A percentile compares a stretch with the other conserved stretches of the same genome.
Evolutionary conservation across 2,797 vertebrate genomes (phyloP).

Genomic region (Loris lydekkerianus): DNA sequence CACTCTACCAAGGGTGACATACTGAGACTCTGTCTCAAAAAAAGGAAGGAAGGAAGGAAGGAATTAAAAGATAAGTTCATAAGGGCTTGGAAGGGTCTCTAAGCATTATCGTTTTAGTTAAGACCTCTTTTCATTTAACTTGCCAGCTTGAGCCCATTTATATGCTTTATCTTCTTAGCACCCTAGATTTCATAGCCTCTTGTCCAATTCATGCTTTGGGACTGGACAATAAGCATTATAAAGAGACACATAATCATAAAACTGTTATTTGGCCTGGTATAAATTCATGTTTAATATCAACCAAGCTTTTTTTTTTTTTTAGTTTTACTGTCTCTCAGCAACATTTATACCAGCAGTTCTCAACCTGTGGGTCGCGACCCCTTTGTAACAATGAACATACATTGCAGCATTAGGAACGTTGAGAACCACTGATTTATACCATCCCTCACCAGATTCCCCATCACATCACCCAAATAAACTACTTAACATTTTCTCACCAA

Average conservation of each 20-base stretch:
- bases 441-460: not conserved
- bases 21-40: too few relatives aligned
- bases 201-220: not conserved
- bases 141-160: not conserved
- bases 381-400: too few relatives aligned
- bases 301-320: not conserved
- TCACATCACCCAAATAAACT: not conserved
- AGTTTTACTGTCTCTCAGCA: not conserved
- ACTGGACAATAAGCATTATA: not conserved
- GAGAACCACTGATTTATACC: not conserved
- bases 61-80: not conserved
- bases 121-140: not conserved
- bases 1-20: too few relatives aligned
- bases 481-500: not conserved
- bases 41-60: not conserved
- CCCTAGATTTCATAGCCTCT: not conserved
- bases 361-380: too few relatives aligned
- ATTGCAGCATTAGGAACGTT: too few relatives aligned
- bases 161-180: not conserved
- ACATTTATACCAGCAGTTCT: not conserved
- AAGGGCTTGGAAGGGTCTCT: not conserved
- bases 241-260: not conserved
- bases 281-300: not conserved
- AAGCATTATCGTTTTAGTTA: constrained; percentile 12
- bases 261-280: not conserved